Evolutionary conservation across 2,113 vertebrate genomes (phyloP).

Genomic region (Fulica atra): DNA sequence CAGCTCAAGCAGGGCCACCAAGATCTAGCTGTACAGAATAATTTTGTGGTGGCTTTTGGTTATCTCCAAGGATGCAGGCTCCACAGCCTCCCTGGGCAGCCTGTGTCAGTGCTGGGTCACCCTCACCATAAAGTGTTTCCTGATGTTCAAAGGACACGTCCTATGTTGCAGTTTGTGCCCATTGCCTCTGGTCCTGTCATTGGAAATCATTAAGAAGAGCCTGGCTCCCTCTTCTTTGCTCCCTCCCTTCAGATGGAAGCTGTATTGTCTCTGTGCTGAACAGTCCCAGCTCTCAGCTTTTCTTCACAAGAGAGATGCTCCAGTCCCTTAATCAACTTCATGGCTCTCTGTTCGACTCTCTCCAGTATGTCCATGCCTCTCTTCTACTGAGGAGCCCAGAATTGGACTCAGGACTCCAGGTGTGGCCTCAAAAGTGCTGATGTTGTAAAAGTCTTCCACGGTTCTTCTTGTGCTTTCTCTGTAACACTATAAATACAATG

Average conservation of each 20-base stretch:
- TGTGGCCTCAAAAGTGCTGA: not conserved
- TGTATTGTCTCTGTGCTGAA: not conserved
- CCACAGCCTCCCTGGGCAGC: not conserved
- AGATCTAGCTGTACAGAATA: accelerated
- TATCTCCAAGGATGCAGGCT: not conserved
- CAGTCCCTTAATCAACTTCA: not conserved
- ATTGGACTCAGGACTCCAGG: accelerated
- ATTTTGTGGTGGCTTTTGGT: accelerated
- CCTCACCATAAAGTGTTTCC: not conserved
- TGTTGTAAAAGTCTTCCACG: not conserved
- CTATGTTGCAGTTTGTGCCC: not conserved
- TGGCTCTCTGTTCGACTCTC: not conserved
- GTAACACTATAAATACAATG: not conserved
- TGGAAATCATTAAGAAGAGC: not conserved
- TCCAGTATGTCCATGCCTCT: not conserved
- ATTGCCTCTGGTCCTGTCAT: not conserved
- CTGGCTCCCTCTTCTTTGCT: not conserved
- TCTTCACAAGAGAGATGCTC: not conserved
- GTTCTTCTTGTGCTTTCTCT: not conserved
- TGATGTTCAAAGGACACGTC: not conserved
- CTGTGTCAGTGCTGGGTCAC: not conserved
- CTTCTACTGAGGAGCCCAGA: not conserved
- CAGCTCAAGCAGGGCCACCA: not conserved
- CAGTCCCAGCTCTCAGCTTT: not conserved
- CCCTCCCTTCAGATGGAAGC: not conserved